phyloP scores from a whole-genome alignment of 2,888 invertebrate genomes.

The Chloromyia formosa region DNA sequence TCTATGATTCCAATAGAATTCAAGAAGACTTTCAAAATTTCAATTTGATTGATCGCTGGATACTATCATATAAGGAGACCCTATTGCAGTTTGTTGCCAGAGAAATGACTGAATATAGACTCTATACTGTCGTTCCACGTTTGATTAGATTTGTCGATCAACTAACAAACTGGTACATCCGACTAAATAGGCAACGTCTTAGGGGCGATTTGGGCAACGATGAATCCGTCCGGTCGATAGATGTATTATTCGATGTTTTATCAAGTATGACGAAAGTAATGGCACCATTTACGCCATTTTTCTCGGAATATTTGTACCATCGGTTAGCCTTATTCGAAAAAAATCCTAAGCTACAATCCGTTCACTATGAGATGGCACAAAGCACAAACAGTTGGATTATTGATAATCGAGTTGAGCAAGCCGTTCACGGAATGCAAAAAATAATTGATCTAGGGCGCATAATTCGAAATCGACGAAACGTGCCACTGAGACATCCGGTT shows the following conservation, averaged over 20 bases:
- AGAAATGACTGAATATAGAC: constrained; percentile 93
- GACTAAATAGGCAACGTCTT: constrained; percentile 93
- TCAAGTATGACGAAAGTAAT: constrained; percentile 90
- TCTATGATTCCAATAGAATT: constrained; percentile 67
- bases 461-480: constrained; percentile 89
- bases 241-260: constrained; percentile 88
- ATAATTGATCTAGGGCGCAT: constrained; percentile 95
- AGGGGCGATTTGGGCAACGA: constrained; percentile 87
- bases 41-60: constrained; percentile 95
- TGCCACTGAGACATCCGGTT: constrained; percentile 95
- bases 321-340: constrained; percentile 74
- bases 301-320: constrained; percentile 95
- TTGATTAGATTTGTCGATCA: constrained; percentile 96
- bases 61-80: constrained; percentile 94
- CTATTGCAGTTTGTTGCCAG: constrained; percentile 85
- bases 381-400: constrained; percentile 76
- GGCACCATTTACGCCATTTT: constrained; percentile 97
- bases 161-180: constrained; percentile 98
- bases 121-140: constrained; percentile 95
- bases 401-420: constrained; percentile 84
- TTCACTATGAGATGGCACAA: constrained; percentile 93
- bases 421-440: constrained; percentile 92
- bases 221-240: constrained; percentile 85
- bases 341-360: constrained; percentile 67
- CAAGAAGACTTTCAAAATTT: constrained; percentile 31